These are phyloP conservation scores for Chitala chitala DNA, from an alignment of 2,113 vertebrate genomes.

Conservation along the genomic window DNA sequence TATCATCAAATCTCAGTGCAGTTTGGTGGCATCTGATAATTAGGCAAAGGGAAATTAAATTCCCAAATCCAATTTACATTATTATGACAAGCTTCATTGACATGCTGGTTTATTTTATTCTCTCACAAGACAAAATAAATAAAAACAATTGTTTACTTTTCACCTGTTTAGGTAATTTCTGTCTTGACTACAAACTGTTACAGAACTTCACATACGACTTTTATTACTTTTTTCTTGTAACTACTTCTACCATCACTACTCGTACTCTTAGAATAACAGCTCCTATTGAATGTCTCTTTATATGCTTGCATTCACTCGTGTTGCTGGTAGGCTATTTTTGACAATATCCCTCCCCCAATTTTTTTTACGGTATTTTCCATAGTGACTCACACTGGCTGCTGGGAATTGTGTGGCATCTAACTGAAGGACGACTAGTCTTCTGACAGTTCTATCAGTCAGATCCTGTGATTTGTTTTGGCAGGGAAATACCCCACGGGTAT, in stretches of 20 bases:
- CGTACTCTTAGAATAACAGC: too few species aligned
- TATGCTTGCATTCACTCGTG: too few species aligned
- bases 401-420: slow-evolving; percentile 36
- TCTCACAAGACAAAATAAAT: slow-evolving; percentile 27
- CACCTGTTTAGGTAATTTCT: slow-evolving; percentile 2
- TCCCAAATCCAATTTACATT: slow-evolving; percentile 57
- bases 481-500: slow-evolving; percentile 58
- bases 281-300: too few species aligned
- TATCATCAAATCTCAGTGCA: slow-evolving; percentile 37
- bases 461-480: slow-evolving; percentile 59
- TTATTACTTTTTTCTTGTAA: not conserved
- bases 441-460: slow-evolving; percentile 55
- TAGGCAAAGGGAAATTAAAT: slow-evolving; percentile 51
- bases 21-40: slow-evolving; percentile 51
- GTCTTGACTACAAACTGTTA: not conserved
- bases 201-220: not conserved
- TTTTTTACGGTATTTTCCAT: slow-evolving; percentile 29
- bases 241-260: not conserved
- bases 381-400: slow-evolving; percentile 31
- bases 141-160: not conserved
- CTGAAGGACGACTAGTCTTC: slow-evolving; percentile 51
- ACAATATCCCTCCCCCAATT: not conserved
- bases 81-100: slow-evolving; percentile 57
- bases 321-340: not conserved
- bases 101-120: slow-evolving; percentile 52